Evolutionary conservation across 2,113 vertebrate species (phyloP).

Genomic region (Arothron firmamentum): DNA sequence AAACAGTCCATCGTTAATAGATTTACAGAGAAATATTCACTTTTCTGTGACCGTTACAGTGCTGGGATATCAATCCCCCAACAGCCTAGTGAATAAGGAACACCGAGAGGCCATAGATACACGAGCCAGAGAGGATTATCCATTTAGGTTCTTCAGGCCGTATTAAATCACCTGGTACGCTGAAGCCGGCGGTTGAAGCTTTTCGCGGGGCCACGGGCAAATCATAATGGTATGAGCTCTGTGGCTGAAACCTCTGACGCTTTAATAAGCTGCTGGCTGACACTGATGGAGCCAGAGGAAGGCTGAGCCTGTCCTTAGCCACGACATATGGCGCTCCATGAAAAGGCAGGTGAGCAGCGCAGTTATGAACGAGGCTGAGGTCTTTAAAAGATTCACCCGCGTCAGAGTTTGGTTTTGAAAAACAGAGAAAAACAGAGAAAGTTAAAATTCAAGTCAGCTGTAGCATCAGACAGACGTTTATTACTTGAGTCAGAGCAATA

Average conservation of each 20-base stretch:
- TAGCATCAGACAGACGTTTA: constrained; percentile 13
- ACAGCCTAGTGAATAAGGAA: constrained; percentile 8
- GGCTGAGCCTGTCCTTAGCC: constrained; percentile 23
- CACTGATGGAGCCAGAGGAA: constrained; percentile 42
- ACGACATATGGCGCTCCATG: not conserved
- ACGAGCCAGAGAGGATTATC: constrained; percentile 44
- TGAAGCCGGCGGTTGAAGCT: constrained; percentile 37
- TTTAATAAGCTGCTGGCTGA: constrained; percentile 63
- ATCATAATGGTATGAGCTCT: constrained; percentile 45
- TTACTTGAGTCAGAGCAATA: constrained; percentile 50
- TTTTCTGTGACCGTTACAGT: not conserved
- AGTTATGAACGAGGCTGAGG: constrained; percentile 24
- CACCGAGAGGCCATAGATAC: constrained; percentile 23
- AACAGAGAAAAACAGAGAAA: constrained; percentile 16
- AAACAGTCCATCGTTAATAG: not conserved
- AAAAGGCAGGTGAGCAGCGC: no score
- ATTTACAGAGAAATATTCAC: not conserved
- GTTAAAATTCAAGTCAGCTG: not conserved
- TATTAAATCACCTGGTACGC: constrained; percentile 65
- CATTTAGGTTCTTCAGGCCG: constrained; percentile 40
- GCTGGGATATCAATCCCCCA: no score
- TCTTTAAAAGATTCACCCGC: no score
- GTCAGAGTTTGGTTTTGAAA: no score
- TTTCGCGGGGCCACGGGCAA: constrained; percentile 43
- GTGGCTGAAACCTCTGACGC: constrained; percentile 41